phyloP scores from a whole-genome alignment of 2,797 vertebrate species.

The Enteromius unitaeniatus region DNA sequence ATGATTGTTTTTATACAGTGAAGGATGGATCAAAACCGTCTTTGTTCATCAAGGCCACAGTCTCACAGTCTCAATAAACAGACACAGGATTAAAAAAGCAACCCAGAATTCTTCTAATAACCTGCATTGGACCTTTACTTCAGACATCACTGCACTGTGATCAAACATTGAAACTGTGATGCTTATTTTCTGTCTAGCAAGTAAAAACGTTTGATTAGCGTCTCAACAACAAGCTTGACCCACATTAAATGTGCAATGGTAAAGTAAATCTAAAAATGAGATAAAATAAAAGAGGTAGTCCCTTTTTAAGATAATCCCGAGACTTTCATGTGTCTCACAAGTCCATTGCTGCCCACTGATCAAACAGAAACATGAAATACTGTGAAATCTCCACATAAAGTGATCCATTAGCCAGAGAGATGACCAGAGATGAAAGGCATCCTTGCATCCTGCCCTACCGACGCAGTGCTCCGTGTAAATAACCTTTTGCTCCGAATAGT shows the following conservation, averaged over 20 bases:
- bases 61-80: no score
- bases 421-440: constrained; percentile 45
- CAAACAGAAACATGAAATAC: constrained; percentile 49
- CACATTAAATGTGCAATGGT: constrained; percentile 1
- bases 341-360: constrained; percentile 36
- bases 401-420: constrained; percentile 51
- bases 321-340: constrained; percentile 47
- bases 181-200: background rate
- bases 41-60: background rate
- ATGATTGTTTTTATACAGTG: background rate
- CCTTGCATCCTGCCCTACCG: constrained; percentile 36
- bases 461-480: constrained; percentile 30
- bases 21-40: background rate
- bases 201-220: constrained; percentile 11
- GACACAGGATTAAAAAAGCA: background rate
- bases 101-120: background rate
- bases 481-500: constrained; percentile 41
- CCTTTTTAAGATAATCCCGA: constrained; percentile 31
- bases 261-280: constrained; percentile 34
- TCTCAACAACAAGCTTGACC: constrained; percentile 46
- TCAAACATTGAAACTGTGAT: background rate
- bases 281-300: constrained; percentile 39
- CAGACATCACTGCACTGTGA: background rate
- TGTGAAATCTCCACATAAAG: constrained; percentile 51
- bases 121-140: background rate